These are phyloP conservation scores for Himalopsyche phryganea DNA, from an alignment of 1,140 invertebrate genomes.

Conservation along the genomic window DNA sequence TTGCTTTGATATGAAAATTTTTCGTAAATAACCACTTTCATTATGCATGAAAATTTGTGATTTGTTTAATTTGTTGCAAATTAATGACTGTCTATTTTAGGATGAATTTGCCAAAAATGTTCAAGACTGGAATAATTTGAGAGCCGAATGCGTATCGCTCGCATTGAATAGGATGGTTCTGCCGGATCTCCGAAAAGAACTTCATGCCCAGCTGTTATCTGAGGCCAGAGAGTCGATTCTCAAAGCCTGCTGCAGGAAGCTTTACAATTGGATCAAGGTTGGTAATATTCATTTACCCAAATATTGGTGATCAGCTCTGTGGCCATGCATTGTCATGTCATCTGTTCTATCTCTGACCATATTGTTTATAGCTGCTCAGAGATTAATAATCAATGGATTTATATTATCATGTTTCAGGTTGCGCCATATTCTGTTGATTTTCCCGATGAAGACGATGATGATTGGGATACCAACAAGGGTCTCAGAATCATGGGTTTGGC, in stretches of 20 bases:
- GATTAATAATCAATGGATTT: too few species aligned
- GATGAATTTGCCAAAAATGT: conserved; percentile 97
- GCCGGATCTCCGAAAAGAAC: conserved; percentile 85
- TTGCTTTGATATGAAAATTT: too few species aligned
- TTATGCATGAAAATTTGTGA: too few species aligned
- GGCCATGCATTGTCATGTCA: neutral
- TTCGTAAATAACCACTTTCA: too few species aligned
- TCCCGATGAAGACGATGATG: conserved; percentile 83
- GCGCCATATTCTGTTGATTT: conserved; percentile 80
- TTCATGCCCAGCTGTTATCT: conserved; percentile 72
- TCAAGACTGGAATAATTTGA: conserved; percentile 92
- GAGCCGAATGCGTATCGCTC: conserved; percentile 82
- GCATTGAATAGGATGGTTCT: conserved; percentile 86
- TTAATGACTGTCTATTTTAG: conserved; percentile 49
- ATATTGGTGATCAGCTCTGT: too few species aligned
- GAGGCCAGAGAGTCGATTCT: conserved; percentile 91
- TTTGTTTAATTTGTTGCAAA: too few species aligned
- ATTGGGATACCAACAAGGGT: conserved; percentile 84
- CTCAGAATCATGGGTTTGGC: conserved; percentile 84
- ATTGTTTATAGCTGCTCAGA: conserved; percentile 2
- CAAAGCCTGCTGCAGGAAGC: conserved; percentile 74
- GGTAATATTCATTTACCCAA: conserved; percentile 1
- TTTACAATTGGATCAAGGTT: conserved; percentile 82
- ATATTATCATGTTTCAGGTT: conserved; percentile 64
- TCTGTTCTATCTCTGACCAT: neutral